Evolutionary conservation across 2,888 invertebrate genomes (phyloP).

Genomic region (Euzetes globulus): DNA sequence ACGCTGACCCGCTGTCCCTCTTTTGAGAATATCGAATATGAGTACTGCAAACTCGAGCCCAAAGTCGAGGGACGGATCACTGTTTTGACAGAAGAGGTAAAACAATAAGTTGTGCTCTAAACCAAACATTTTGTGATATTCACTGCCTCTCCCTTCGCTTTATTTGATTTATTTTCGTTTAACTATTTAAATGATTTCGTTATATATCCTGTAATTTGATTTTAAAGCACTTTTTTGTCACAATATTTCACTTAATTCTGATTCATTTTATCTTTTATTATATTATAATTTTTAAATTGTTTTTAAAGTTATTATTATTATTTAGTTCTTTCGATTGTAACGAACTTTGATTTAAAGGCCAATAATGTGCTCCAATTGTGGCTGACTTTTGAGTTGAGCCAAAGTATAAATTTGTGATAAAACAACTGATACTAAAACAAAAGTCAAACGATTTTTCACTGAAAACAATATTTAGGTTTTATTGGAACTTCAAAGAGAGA

Average conservation of each 20-base stretch:
- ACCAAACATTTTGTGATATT: neutral
- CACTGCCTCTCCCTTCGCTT: neutral
- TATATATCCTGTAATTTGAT: no score
- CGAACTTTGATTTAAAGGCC: no score
- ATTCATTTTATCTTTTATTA: neutral
- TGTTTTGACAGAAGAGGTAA: slow-evolving; percentile 65
- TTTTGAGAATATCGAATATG: slow-evolving; percentile 68
- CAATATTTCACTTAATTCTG: neutral
- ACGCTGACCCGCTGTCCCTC: slow-evolving; percentile 43
- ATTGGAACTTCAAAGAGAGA: neutral
- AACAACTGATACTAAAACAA: neutral
- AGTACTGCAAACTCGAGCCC: slow-evolving; percentile 71
- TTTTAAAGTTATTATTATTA: no score
- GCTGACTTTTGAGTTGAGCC: neutral
- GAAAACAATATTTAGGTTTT: neutral
- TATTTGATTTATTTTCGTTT: neutral
- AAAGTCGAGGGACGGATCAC: slow-evolving; percentile 72
- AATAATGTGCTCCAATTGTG: no score
- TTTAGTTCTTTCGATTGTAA: no score
- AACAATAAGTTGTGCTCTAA: neutral
- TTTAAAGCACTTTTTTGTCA: neutral
- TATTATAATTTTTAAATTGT: no score
- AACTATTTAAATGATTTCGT: no score
- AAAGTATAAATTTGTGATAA: neutral
- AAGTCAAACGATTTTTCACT: neutral